A percentile compares a stretch with the other conserved stretches of the same genome.
Conservation (phyloP, 2,113 vertebrate species). For the Pimephales promelas region DNA sequence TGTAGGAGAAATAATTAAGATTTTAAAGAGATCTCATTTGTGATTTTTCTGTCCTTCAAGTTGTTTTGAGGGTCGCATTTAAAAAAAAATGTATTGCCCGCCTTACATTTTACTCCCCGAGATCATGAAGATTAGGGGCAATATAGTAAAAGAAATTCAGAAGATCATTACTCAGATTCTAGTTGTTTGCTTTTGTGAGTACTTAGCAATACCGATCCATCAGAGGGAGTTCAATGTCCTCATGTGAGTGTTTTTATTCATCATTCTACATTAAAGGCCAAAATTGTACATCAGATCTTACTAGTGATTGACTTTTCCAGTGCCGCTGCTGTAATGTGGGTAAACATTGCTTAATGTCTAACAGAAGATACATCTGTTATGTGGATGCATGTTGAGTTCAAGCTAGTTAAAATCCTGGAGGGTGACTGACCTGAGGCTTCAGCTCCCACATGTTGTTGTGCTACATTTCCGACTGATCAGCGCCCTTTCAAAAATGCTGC, state of each 20-base stretch:
- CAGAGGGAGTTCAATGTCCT: constrained; percentile 26
- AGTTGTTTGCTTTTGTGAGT: constrained; percentile 16
- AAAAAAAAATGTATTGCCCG: not conserved
- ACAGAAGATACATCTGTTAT: constrained; percentile 12
- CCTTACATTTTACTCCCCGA: not conserved
- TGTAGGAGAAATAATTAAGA: not conserved
- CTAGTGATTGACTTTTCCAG: not conserved
- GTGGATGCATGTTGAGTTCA: constrained; percentile 14
- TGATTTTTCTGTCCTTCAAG: not conserved
- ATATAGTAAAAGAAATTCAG: not conserved
- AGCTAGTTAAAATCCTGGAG: not conserved
- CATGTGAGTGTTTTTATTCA: constrained; percentile 26
- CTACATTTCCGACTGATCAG: not conserved
- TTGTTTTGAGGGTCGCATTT: not conserved
- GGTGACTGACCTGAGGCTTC: constrained; percentile 7
- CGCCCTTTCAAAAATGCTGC: not conserved
- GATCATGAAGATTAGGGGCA: not conserved
- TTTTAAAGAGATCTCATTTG: not conserved
- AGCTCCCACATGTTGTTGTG: constrained; percentile 21
- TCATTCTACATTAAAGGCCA: not conserved
- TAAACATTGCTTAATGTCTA: constrained; percentile 27
- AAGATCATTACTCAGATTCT: not conserved
- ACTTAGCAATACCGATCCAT: not conserved
- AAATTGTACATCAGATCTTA: not conserved
- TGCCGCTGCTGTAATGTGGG: not conserved